phyloP scores from a whole-genome alignment of 2,113 vertebrate species.

The Vombatus ursinus region DNA sequence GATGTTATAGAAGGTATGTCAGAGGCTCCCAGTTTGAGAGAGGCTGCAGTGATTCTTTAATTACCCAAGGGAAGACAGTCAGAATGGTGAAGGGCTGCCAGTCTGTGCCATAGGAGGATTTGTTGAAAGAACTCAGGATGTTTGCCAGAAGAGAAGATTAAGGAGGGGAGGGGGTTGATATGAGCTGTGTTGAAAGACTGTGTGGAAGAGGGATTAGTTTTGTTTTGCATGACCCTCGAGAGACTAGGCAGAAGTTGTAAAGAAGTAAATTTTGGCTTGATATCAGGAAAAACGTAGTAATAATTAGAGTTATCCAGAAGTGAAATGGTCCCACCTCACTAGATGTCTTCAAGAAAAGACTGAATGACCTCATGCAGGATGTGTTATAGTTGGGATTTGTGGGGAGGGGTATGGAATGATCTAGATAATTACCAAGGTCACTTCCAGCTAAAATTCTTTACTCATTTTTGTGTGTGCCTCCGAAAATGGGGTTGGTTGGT shows the following conservation, averaged over 20 bases:
- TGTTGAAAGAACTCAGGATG: not conserved
- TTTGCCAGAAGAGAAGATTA: not conserved
- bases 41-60: not conserved
- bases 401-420: not conserved
- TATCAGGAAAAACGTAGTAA: not conserved
- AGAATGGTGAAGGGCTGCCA: not conserved
- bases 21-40: not conserved
- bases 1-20: not conserved
- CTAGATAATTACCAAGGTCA: not conserved
- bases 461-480: not conserved
- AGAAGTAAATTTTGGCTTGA: not conserved
- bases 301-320: not conserved
- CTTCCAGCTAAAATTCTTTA: not conserved
- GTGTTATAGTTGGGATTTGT: not conserved
- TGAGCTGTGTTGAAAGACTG: not conserved
- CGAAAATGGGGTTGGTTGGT: not conserved
- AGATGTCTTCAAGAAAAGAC: not conserved
- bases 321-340: not conserved
- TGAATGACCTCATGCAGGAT: not conserved
- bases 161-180: not conserved
- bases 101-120: not conserved
- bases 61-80: not conserved
- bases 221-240: not conserved
- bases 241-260: not conserved
- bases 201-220: not conserved